These are phyloP conservation scores for Nebria brevicollis DNA, from an alignment of 2,888 invertebrate genomes.

Conservation along the genomic window DNA sequence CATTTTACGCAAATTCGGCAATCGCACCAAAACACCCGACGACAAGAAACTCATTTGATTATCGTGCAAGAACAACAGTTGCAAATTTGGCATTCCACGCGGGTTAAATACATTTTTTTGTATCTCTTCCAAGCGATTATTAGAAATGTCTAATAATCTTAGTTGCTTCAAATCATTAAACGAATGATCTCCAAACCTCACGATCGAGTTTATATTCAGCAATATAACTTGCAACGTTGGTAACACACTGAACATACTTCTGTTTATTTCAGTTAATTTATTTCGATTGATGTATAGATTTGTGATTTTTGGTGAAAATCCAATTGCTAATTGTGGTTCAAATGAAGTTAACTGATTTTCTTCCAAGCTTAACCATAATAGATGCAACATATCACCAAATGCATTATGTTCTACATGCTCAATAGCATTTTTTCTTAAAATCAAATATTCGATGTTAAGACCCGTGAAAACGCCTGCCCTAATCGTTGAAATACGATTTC, in stretches of 20 bases:
- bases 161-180: slow-evolving; percentile 28
- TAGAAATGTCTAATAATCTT: slow-evolving; percentile 33
- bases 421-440: slow-evolving; percentile 32
- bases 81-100: slow-evolving; percentile 3
- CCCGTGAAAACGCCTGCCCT: slow-evolving; percentile 26
- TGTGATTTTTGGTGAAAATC: slow-evolving; percentile 29
- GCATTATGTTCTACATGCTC: slow-evolving; percentile 25
- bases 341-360: slow-evolving; percentile 30
- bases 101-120: slow-evolving; percentile 35
- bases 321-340: slow-evolving; percentile 30
- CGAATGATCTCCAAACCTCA: slow-evolving; percentile 21
- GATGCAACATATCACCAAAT: slow-evolving; percentile 35
- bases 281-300: slow-evolving; percentile 38
- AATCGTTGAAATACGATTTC: slow-evolving; percentile 27
- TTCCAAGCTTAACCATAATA: slow-evolving; percentile 27
- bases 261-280: slow-evolving; percentile 28
- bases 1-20: slow-evolving; percentile 36
- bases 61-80: slow-evolving; percentile 31
- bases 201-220: slow-evolving; percentile 34
- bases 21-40: slow-evolving; percentile 21
- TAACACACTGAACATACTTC: slow-evolving; percentile 30
- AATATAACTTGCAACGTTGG: slow-evolving; percentile 28
- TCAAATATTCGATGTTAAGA: slow-evolving; percentile 19
- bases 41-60: slow-evolving; percentile 31
- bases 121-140: slow-evolving; percentile 32